Conservation (phyloP, 64 coral and sea anemone genomes). For the Acropora yongei region DNA sequence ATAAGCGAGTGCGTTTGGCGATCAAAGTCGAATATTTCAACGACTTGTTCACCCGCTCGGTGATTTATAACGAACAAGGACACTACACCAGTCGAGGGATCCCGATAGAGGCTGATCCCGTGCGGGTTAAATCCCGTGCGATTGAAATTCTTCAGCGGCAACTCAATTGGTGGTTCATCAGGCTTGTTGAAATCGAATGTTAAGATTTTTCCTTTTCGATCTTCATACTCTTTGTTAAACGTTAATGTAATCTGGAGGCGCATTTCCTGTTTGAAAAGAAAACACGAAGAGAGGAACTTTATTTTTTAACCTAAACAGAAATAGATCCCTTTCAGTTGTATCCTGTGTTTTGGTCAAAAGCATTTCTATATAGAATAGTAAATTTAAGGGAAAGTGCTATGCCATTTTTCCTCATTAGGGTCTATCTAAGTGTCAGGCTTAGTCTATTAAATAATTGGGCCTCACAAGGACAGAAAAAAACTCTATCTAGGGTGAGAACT, state of each 20-base stretch:
- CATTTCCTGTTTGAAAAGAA: conserved; percentile 51
- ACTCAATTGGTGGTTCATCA: conserved; percentile 46
- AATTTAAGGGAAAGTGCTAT: too few species aligned
- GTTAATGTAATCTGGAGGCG: background rate
- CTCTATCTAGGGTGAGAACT: too few species aligned
- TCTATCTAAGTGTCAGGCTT: too few species aligned
- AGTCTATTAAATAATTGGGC: too few species aligned
- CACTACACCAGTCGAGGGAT: conserved; percentile 45
- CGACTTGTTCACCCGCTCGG: conserved; percentile 38
- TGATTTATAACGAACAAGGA: conserved; percentile 82
- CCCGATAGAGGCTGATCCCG: conserved; percentile 68
- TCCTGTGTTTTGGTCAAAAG: too few species aligned
- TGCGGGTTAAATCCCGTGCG: conserved; percentile 82
- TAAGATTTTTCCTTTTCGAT: conserved; percentile 49
- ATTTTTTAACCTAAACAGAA: too few species aligned
- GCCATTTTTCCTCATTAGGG: too few species aligned
- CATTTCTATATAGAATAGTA: too few species aligned
- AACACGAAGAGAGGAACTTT: background rate
- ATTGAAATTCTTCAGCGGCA: conserved; percentile 58
- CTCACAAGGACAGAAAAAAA: too few species aligned
- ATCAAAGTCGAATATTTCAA: conserved; percentile 82
- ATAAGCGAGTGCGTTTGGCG: conserved; percentile 27
- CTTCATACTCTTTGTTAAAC: conserved; percentile 45
- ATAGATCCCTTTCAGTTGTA: too few species aligned
- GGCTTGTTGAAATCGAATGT: conserved; percentile 67